Evolutionary conservation across 2,113 vertebrate species (phyloP).

Genomic region (Chionodraco myersi): DNA sequence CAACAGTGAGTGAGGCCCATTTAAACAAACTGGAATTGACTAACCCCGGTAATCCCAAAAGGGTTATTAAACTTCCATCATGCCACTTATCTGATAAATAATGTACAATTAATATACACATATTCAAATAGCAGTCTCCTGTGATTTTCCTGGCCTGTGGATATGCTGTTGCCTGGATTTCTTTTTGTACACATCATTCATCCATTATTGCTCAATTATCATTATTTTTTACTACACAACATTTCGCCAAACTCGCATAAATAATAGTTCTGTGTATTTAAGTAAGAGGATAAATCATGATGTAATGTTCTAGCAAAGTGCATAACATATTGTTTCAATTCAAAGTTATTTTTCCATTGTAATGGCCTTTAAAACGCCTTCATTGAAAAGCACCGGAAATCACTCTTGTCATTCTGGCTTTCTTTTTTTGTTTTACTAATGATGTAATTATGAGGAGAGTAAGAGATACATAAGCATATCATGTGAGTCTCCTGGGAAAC

Average conservation of each 20-base stretch:
- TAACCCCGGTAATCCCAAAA: constrained; percentile 15
- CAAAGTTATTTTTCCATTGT: not conserved
- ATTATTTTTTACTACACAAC: too few relatives aligned
- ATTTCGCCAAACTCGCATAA: not conserved
- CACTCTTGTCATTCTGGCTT: not conserved
- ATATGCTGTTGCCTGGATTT: constrained; percentile 16
- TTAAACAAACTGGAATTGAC: constrained; percentile 31
- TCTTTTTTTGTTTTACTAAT: constrained; percentile 2
- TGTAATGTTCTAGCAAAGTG: not conserved
- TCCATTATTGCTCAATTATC: not conserved
- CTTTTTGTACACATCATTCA: not conserved
- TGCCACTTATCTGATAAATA: constrained; percentile 28
- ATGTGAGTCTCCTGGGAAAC: constrained; percentile 24
- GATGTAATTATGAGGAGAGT: not conserved
- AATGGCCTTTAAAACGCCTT: too few relatives aligned
- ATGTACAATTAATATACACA: constrained; percentile 21
- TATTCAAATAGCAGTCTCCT: constrained; percentile 6
- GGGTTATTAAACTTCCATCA: constrained; percentile 19
- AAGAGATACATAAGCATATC: not conserved
- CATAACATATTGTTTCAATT: not conserved
- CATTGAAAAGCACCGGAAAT: not conserved
- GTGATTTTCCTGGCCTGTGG: not conserved
- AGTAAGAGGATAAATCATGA: not conserved
- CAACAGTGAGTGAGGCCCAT: not conserved
- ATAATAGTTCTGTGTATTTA: not conserved